Evolutionary conservation across 2,797 vertebrate species (phyloP), one percentile per base, ranked within the genome.

Genomic region (Semotilus atromaculatus): DNA sequence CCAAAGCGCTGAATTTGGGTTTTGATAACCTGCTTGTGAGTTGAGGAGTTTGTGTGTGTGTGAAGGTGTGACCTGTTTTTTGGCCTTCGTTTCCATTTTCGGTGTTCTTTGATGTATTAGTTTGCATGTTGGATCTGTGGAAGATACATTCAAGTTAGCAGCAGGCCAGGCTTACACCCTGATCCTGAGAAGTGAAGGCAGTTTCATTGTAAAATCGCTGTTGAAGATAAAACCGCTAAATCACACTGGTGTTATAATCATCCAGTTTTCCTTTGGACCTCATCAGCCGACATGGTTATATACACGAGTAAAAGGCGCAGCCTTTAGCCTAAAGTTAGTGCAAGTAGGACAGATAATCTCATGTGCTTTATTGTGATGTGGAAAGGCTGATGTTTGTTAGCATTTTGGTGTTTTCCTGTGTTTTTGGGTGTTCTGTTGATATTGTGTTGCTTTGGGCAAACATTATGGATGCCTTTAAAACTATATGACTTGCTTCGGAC

Each of bases 71-170:
- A 58, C 18, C 80, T 88, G 89, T 58, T 80, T 79, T 89, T 86
- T 68, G 21, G 82, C 81, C 76, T 86, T 77, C 72, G 82, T 82
- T 84, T 80, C 79, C 86, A 87, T 85, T 90, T 87, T 90, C 73
- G 78, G 86, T 86, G 88, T 93, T 85, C 78, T 80, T 89, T 91
- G 85, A 87, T 85, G 88, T 90, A 90, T 93, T 90, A 60, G 86
- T 91, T 92, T 92, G 92, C 89, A 90, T 92, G 91, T 93, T 91
- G 92, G 90, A 92, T 93, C 91, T 93, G 92, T 94, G 93, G 89
- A 93, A 93, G 93, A 93, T 93, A 88, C 92, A 89, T 89, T 86
- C 89, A 90, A 92, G 90, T 91, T 91, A 89, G 88, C 87, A 90
- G 76, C 89, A 85, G 90, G 88, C 90, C 88, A 86, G 85, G 82